Base-by-base conservation (phyloP, 2,113 vertebrate genomes). In the Ardeotis arabs region DNA sequence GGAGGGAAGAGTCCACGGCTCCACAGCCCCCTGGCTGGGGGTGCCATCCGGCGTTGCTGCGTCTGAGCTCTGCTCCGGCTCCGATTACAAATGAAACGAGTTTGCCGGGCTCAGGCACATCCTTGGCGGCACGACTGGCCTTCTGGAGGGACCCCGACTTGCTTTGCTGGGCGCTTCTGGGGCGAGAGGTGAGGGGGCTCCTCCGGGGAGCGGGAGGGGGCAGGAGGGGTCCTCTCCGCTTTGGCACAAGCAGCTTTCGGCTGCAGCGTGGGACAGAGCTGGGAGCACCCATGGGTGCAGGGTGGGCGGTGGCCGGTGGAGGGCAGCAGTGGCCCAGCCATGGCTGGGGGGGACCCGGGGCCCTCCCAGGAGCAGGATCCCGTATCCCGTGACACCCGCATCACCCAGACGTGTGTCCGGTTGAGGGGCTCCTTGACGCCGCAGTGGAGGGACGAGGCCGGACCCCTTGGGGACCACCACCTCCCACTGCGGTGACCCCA, bases 281-380 rank as follows among this genome's bases (percentile, higher is more conserved):
- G 69, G 67, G 58, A 53, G 59, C 83, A n/a, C 78, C 73, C 84
- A 39, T 72, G 87, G 92, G 70, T 74, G 60, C 82, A 64, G 72
- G 49, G 60, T 37, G 50, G 17, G 47, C 44, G 22, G 56, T 18
- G 33, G 78, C 87, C 87, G 13, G 82, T 4, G 44, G 94, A 15
- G 90, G 94, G 87, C 90, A 87, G 94, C 94, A 90, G 55, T n/a
- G 60, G 56, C 82, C 49, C 3, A 8, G 77, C 60, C 69, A 20
- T 58, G 73, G 55, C 31, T n/a, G 29, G 37, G 37, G 9, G 7
- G 8, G 25, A 25, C n/a, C 33, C 45, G 31, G 9, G 8, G 3
- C 7, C 31, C 10, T 9, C 41, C 31, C 37, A 16, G n/a, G 28
- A 59, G 47, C 28, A 12, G 10, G 44, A 39, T 33, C 53, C 24